Percentiles rank a stretch among this genome's conserved stretches.
phyloP scores from a whole-genome alignment of 2,888 invertebrate genomes.

The Allygus modestus region DNA sequence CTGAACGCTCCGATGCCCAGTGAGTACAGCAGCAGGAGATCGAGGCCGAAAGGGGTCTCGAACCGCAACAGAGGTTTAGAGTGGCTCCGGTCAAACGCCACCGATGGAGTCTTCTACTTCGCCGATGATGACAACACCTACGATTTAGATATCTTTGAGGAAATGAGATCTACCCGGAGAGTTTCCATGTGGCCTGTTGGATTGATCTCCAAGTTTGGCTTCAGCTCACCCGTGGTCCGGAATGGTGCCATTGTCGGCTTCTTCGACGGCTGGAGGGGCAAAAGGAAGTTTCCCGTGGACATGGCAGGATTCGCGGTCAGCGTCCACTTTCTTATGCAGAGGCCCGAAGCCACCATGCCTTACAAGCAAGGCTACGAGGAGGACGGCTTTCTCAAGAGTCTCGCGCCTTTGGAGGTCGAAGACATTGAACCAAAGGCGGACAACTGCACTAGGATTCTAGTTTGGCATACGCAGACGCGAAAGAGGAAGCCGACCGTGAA shows the following conservation, averaged over 20 bases:
- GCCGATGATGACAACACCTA: slow-evolving; percentile 91
- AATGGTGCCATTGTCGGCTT: slow-evolving; percentile 81
- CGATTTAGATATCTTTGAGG: slow-evolving; percentile 85
- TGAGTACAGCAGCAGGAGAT: too few species aligned
- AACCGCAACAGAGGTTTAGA: slow-evolving; percentile 85
- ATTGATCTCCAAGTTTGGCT: slow-evolving; percentile 73
- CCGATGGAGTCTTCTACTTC: slow-evolving; percentile 85
- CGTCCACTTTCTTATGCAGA: slow-evolving; percentile 79
- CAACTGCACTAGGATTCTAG: slow-evolving; percentile 79
- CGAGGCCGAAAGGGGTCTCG: slow-evolving; percentile 79
- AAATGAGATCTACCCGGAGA: slow-evolving; percentile 76
- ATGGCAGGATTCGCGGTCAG: slow-evolving; percentile 92
- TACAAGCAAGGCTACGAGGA: slow-evolving; percentile 86
- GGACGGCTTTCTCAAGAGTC: slow-evolving; percentile 84
- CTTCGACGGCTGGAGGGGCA: slow-evolving; percentile 88
- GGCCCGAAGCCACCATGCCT: slow-evolving; percentile 82
- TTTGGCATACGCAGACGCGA: slow-evolving; percentile 82
- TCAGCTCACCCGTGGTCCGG: slow-evolving; percentile 82
- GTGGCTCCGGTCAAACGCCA: slow-evolving; percentile 83
- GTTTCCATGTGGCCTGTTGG: too few species aligned
- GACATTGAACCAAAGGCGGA: slow-evolving; percentile 84
- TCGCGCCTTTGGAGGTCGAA: slow-evolving; percentile 79
- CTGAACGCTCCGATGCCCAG: too few species aligned
- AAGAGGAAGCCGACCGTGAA: slow-evolving; percentile 81
- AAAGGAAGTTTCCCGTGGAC: slow-evolving; percentile 86